Conservation (phyloP, 2,888 invertebrate genomes). For the Perizoma flavofasciatum region DNA sequence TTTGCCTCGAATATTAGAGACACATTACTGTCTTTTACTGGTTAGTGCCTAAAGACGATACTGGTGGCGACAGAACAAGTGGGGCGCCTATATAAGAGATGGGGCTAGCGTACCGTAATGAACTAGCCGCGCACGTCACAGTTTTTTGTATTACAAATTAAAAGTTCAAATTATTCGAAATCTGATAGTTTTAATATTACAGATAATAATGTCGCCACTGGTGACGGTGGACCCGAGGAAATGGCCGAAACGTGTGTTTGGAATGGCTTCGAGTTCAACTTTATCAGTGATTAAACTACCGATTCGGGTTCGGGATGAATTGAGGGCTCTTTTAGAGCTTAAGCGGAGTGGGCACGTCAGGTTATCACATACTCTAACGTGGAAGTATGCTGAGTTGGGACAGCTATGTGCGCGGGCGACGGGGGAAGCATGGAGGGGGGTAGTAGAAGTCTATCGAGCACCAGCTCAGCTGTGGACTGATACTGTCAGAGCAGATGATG, state of each 20-base stretch:
- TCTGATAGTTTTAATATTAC: slow-evolving; percentile 37
- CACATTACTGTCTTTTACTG: too few species aligned
- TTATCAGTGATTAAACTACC: slow-evolving; percentile 60
- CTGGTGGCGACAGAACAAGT: too few species aligned
- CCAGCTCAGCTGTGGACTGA: slow-evolving; percentile 80
- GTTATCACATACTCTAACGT: slow-evolving; percentile 64
- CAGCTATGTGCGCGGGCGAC: slow-evolving; percentile 67
- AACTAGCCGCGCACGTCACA: too few species aligned
- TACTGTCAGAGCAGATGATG: slow-evolving; percentile 82
- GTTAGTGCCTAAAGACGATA: too few species aligned
- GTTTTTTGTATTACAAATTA: background rate
- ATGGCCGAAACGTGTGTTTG: slow-evolving; percentile 65
- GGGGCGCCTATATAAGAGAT: too few species aligned
- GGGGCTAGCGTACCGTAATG: too few species aligned
- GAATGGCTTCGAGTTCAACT: slow-evolving; percentile 47
- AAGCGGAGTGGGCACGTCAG: slow-evolving; percentile 60
- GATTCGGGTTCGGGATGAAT: slow-evolving; percentile 59
- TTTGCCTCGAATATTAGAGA: too few species aligned
- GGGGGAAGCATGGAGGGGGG: slow-evolving; percentile 60
- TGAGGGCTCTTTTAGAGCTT: slow-evolving; percentile 64
- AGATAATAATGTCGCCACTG: slow-evolving; percentile 72
- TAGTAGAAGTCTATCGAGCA: slow-evolving; percentile 65
- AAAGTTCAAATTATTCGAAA: background rate
- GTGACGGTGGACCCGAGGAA: slow-evolving; percentile 73
- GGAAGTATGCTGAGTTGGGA: slow-evolving; percentile 73